Evolutionary conservation across 2,797 vertebrate genomes (phyloP).

Genomic region (Anguilla anguilla): DNA sequence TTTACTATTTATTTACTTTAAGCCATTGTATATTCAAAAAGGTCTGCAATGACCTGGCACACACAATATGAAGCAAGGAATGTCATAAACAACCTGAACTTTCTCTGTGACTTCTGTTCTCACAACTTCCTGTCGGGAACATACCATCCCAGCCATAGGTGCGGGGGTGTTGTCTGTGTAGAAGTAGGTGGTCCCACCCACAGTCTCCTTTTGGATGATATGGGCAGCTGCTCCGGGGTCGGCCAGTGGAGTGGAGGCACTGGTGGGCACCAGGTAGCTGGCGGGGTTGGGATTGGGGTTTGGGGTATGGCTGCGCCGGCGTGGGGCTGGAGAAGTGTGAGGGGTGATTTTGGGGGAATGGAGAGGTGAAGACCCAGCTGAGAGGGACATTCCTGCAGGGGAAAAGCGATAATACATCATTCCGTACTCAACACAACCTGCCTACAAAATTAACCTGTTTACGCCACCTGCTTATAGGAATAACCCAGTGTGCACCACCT

Average conservation of each 20-base stretch:
- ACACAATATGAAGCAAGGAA: background rate
- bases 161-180: slow-evolving; percentile 96
- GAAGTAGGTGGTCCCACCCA: slow-evolving; percentile 98
- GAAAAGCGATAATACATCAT: background rate
- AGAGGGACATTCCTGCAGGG: slow-evolving; percentile 92
- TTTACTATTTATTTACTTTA: background rate
- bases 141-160: slow-evolving; percentile 94
- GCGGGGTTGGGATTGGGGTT: slow-evolving; percentile 85
- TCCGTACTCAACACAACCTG: background rate
- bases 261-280: slow-evolving; percentile 96
- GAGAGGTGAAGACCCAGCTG: slow-evolving; percentile 96
- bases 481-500: background rate
- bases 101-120: background rate
- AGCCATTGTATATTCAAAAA: background rate
- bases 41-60: background rate
- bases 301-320: slow-evolving; percentile 97
- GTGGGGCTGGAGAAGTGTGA: slow-evolving; percentile 94
- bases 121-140: slow-evolving; percentile 26
- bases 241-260: slow-evolving; percentile 77
- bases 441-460: background rate
- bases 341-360: slow-evolving; percentile 99
- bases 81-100: background rate
- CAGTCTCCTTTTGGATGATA: slow-evolving; percentile 98
- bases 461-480: background rate
- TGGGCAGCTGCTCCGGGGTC: slow-evolving; percentile 82